phyloP scores from a whole-genome alignment of 2,888 invertebrate genomes.

The Hypena proboscidalis region DNA sequence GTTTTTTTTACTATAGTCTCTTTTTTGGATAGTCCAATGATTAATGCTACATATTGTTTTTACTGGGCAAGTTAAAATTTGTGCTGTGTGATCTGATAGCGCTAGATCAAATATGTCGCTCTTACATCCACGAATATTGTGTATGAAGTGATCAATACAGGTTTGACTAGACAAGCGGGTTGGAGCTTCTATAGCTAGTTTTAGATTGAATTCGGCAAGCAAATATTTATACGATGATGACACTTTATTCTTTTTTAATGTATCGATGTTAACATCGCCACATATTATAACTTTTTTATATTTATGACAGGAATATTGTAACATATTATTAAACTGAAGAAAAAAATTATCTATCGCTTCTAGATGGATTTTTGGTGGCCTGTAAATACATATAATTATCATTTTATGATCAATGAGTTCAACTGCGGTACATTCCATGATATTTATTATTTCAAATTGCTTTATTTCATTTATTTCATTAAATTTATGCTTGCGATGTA shows the following conservation, averaged over 20 bases:
- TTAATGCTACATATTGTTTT: too few relatives aligned
- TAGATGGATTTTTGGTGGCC: neutral
- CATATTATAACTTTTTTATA: too few relatives aligned
- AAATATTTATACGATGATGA: neutral
- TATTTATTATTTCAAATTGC: neutral
- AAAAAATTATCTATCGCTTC: neutral
- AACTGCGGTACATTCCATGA: neutral
- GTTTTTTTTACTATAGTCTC: neutral
- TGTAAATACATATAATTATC: neutral
- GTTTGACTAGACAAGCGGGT: neutral
- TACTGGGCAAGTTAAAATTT: too few relatives aligned
- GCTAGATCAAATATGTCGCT: neutral
- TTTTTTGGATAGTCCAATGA: too few relatives aligned
- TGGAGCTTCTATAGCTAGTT: neutral
- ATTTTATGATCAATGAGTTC: neutral
- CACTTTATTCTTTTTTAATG: neutral
- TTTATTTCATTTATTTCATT: neutral
- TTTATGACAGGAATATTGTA: neutral
- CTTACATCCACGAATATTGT: neutral
- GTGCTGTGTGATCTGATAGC: neutral
- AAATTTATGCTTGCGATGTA: neutral
- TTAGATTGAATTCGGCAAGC: neutral
- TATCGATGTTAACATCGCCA: neutral
- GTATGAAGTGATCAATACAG: neutral
- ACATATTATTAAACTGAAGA: neutral